Evolutionary conservation across 2,888 invertebrate species (phyloP).

Genomic region (Diarsia rubi): DNA sequence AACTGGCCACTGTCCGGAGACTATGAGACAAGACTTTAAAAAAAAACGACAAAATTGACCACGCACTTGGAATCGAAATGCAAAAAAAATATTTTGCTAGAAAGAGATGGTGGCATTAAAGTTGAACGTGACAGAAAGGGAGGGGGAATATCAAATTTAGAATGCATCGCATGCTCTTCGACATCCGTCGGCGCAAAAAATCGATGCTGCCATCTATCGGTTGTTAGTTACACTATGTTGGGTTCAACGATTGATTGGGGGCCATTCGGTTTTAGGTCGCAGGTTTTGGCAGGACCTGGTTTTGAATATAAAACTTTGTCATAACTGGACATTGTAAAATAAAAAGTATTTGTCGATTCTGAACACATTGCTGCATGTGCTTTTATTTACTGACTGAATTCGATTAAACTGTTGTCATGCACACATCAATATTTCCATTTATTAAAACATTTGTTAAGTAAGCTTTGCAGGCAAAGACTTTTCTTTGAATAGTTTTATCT

Average conservation of each 20-base stretch:
- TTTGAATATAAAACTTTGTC: slow-evolving; percentile 50
- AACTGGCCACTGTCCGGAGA: slow-evolving; percentile 78
- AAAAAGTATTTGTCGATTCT: slow-evolving; percentile 32
- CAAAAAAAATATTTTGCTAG: slow-evolving; percentile 86
- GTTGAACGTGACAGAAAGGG: slow-evolving; percentile 77
- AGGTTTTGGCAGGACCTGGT: slow-evolving; percentile 35
- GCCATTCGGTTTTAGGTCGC: slow-evolving; percentile 49
- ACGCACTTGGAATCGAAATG: slow-evolving; percentile 89
- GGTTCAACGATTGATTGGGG: slow-evolving; percentile 66
- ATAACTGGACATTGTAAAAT: slow-evolving; percentile 52
- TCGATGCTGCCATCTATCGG: slow-evolving; percentile 84
- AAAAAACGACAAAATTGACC: slow-evolving; percentile 88
- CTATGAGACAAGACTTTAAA: slow-evolving; percentile 81
- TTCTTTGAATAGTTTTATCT: not conserved
- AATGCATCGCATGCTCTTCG: slow-evolving; percentile 89
- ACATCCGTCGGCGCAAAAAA: slow-evolving; percentile 89
- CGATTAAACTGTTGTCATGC: not conserved
- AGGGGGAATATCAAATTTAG: slow-evolving; percentile 86
- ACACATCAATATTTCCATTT: not conserved
- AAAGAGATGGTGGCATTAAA: slow-evolving; percentile 79
- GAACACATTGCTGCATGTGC: slow-evolving; percentile 5
- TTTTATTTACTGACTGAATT: slow-evolving; percentile 10
- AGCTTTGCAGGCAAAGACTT: not conserved
- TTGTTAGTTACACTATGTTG: slow-evolving; percentile 77
- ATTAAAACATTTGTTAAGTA: not conserved